phyloP scores from a whole-genome alignment of 2,113 vertebrate genomes.

The Todiramphus chloris region DNA sequence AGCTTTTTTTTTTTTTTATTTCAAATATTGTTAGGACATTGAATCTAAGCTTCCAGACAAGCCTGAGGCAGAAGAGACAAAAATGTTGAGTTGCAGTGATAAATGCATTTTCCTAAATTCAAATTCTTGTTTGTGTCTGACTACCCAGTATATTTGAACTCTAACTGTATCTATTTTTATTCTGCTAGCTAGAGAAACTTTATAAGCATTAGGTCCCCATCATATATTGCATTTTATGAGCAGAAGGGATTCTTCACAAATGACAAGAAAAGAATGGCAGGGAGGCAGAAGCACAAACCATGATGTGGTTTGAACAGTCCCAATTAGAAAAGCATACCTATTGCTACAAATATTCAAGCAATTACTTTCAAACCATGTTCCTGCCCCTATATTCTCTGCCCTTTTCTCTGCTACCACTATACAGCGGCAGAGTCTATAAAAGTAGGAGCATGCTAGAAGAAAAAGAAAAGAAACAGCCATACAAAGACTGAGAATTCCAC shows the following conservation, averaged over 20 bases:
- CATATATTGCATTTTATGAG: background rate
- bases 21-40: background rate
- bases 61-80: conserved; percentile 27
- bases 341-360: background rate
- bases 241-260: background rate
- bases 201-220: background rate
- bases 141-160: background rate
- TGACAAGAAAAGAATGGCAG: background rate
- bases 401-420: background rate
- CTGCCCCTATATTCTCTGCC: background rate
- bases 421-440: background rate
- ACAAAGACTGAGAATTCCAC: background rate
- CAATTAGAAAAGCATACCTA: background rate
- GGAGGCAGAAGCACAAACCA: background rate
- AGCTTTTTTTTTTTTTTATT: background rate
- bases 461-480: background rate
- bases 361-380: background rate
- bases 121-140: conserved; percentile 13
- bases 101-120: conserved; percentile 44
- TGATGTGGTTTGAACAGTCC: background rate
- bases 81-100: background rate
- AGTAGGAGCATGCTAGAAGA: background rate
- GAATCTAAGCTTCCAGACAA: conserved; percentile 25
- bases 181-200: conserved; percentile 8
- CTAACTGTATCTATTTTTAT: conserved; percentile 5